Base-by-base conservation (phyloP, 1,140 invertebrate genomes). In the Drosophila tsacasi region DNA sequence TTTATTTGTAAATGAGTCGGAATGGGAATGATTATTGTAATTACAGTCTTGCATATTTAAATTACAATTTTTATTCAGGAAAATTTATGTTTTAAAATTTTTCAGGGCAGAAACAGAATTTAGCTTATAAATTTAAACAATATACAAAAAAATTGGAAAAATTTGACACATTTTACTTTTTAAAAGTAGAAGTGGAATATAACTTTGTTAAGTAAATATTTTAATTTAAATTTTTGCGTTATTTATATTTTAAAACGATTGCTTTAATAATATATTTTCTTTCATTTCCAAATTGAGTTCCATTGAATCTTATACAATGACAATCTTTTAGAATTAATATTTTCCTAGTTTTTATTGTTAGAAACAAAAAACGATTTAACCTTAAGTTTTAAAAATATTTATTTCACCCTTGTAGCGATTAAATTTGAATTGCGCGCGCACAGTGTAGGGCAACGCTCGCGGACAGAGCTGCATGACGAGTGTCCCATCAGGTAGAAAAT, bases 381-480 rank as follows among this genome's bases (percentile, higher is more conserved):
- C 17, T 40, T 8, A 25, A n/a, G 1, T 4, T 21, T 47, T 9
- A 9, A 17, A 17, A 7, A 10, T n/a, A 15, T 23, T 8, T 25
- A 5, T 30, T 39, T 30, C 2, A 2, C 21, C n/a, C 1, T 9
- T n/a, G 10, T 42, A 62, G n/a, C 46, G 37, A 42, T 19, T 35
- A 17, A 9, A 50, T 71, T 81, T 76, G 1, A 84, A 81, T 37
- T 72, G n/a, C 60, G 69, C 85, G 85, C 81, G 58, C 27, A 10
- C 10, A 79, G 85, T 90, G 81, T 54, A 84, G 69, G 12, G 13
- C 40, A 89, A 17, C 74, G 49, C 32, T 10, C 19, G 8, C 50
- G 17, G 5, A 10, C 40, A 60, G 49, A 44, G 35, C 23, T 63
- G 76, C 44, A 60, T 64, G 76, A 78, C 19, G 39, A 39, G 32